Evolutionary conservation across 2,888 invertebrate genomes (phyloP).

Genomic region (Busseola fusca): DNA sequence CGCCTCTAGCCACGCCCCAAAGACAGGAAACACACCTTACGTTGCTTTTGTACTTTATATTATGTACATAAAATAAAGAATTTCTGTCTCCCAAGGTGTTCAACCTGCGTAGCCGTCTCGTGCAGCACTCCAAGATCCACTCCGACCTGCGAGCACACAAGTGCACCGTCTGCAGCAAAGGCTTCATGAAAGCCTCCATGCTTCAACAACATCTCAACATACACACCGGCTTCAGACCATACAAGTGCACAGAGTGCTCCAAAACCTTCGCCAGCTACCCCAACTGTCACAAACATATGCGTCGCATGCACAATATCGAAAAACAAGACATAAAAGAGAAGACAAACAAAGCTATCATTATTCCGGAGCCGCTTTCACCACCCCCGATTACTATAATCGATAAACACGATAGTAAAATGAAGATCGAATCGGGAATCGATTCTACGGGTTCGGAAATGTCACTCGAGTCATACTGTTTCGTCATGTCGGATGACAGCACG

Average conservation of each 20-base stretch:
- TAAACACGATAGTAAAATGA: slow-evolving; percentile 47
- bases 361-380: slow-evolving; percentile 24
- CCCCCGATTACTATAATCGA: slow-evolving; percentile 33
- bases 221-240: slow-evolving; percentile 88
- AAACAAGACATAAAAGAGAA: slow-evolving; percentile 54
- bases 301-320: slow-evolving; percentile 74
- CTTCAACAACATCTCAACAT: slow-evolving; percentile 88
- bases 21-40: too few species aligned
- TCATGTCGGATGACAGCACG: slow-evolving; percentile 67
- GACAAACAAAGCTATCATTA: slow-evolving; percentile 13
- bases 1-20: too few species aligned
- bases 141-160: slow-evolving; percentile 81
- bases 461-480: slow-evolving; percentile 54
- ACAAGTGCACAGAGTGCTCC: slow-evolving; percentile 88
- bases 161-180: slow-evolving; percentile 88
- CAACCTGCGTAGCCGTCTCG: slow-evolving; percentile 79
- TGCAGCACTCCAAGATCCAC: slow-evolving; percentile 77
- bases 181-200: slow-evolving; percentile 70
- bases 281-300: slow-evolving; percentile 89
- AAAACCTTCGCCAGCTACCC: slow-evolving; percentile 88
- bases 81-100: slow-evolving; percentile 68
- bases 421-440: slow-evolving; percentile 61
- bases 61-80: not conserved
- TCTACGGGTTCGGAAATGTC: slow-evolving; percentile 65
- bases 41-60: not conserved